Percentiles rank a stretch among this genome's conserved stretches.
Evolutionary conservation across 2,797 vertebrate species (phyloP).

Genomic region (Centropyge bicolor): DNA sequence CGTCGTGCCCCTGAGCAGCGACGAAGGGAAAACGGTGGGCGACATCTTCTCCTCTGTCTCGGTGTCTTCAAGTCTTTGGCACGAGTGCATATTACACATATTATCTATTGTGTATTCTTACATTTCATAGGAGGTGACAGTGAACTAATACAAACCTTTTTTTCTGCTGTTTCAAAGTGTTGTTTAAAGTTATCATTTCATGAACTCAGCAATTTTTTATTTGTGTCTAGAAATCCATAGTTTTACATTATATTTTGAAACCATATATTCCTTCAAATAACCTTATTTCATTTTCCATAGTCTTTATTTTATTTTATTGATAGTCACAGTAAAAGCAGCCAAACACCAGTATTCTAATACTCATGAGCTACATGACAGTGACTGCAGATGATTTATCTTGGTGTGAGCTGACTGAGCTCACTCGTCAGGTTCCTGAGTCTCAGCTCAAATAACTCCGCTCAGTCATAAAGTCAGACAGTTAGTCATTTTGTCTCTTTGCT

Average conservation of each 20-base stretch:
- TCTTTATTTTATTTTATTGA: too few relatives aligned
- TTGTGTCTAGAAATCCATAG: neutral
- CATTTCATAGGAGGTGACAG: neutral
- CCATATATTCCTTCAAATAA: neutral
- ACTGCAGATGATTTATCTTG: too few relatives aligned
- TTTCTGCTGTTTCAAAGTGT: neutral
- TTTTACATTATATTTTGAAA: neutral
- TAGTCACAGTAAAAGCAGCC: neutral
- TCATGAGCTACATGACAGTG: neutral
- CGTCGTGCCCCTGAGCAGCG: conserved; percentile 59
- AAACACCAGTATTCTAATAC: neutral
- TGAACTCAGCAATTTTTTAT: neutral
- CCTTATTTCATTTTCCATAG: neutral
- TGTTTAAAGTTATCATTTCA: neutral
- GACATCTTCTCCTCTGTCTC: neutral
- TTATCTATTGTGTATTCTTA: neutral
- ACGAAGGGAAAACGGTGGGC: conserved; percentile 65
- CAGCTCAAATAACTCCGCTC: neutral
- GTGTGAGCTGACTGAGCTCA: neutral
- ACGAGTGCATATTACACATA: neutral
- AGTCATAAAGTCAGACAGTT: neutral
- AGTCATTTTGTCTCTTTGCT: neutral
- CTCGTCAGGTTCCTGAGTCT: neutral
- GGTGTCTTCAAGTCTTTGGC: too few relatives aligned
- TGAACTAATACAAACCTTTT: neutral